Base-by-base conservation (phyloP, 2,888 invertebrate species). In the Cerastis leucographa region DNA sequence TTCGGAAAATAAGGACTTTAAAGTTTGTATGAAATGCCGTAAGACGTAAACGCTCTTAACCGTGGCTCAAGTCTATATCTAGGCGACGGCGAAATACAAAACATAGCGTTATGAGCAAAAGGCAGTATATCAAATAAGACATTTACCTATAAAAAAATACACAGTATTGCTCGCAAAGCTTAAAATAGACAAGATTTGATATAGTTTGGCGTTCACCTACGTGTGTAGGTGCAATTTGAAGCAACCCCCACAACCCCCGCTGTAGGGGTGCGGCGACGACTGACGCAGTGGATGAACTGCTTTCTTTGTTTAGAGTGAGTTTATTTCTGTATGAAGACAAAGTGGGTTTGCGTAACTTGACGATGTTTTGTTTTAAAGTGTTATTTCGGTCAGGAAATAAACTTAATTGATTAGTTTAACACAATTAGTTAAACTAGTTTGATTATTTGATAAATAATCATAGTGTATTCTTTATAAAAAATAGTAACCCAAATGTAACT, bases 171-270 rank as follows among this genome's bases (percentile, higher is more conserved):
- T 62, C 2, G 29, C 17, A 4, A 51, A 66, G 25, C 5, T 62
- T 51, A 44, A 70, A 71, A 78, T 83, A 82, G 69, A 64, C 42
- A n/a, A 62, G 61, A 17, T 65, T 74, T 71, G 25, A n/a, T 51
- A 67, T 4, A 68, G 14, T 11, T 42, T 49, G 17, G 19, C 19
- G 40, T 61, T 25, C 78, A 44, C 42, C 40, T 76, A 56, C 85
- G 81, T 78, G 81, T 59, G 71, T 61, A 64, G 69, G 71, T 81
- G 78, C 84, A 81, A 81, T 84, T 76, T 81, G 73, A 76, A 74
- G 61, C 78, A 12, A 59, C 64, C 72, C 66, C 76, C 61, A 17
- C 40, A 40, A 40, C 46, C 69, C 69, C 70, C 25, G 11, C 22
- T 22, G 12, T 51, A 25, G 73, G 81, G 83, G 73, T 25, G 83